phyloP scores from a whole-genome alignment of 2,797 vertebrate species.

The Malacoraja senta region DNA sequence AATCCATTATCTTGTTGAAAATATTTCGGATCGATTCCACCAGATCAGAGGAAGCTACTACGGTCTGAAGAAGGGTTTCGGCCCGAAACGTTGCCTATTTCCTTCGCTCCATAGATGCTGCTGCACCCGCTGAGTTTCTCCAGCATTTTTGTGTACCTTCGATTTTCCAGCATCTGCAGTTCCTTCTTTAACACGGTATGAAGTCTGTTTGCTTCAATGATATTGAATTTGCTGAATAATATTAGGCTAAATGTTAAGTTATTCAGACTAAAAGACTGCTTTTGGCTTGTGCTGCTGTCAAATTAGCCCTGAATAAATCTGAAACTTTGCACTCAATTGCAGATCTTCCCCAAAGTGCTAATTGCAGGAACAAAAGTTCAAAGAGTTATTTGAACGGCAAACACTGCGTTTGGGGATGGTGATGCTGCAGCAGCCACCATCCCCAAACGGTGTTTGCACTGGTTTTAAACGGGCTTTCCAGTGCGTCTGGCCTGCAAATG shows the following conservation, averaged over 20 bases:
- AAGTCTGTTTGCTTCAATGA: background rate
- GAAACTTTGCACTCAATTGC: background rate
- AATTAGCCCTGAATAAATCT: background rate
- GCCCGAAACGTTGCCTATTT: too few relatives aligned
- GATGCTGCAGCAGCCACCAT: background rate
- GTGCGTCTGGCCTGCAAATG: background rate
- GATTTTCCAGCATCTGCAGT: too few relatives aligned
- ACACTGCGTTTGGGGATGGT: background rate
- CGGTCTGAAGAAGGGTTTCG: too few relatives aligned
- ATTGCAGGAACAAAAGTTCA: background rate
- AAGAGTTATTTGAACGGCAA: background rate
- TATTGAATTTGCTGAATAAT: background rate
- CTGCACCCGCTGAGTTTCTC: too few relatives aligned
- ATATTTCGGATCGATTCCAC: too few relatives aligned
- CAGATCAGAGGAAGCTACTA: background rate
- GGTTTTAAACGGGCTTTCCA: background rate
- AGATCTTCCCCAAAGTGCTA: background rate
- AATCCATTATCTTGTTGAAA: too few relatives aligned
- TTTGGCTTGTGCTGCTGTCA: background rate
- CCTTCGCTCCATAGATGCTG: too few relatives aligned
- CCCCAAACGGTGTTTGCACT: too few relatives aligned
- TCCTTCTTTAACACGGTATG: too few relatives aligned
- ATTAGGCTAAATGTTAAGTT: too few relatives aligned
- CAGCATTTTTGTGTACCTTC: too few relatives aligned
- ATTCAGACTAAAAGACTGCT: background rate